Percentiles rank a stretch among this genome's conserved stretches.
phyloP scores from a whole-genome alignment of 2,888 invertebrate species.

The Malthinus seriepunctatus region DNA sequence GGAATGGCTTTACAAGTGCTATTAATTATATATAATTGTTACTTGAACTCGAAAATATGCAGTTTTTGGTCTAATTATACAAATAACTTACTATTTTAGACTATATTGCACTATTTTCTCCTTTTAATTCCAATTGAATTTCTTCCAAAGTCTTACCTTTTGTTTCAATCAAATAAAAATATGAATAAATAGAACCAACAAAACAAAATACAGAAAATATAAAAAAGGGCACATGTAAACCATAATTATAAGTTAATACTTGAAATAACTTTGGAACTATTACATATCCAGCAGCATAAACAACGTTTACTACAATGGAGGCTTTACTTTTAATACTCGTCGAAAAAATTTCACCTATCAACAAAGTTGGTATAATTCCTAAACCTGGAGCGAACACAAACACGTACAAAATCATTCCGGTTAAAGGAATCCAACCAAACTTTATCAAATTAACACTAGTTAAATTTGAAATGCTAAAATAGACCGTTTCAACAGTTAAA shows the following conservation, averaged over 20 bases:
- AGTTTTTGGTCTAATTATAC: too few species aligned
- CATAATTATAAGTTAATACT: slow-evolving; percentile 38
- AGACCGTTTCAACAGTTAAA: slow-evolving; percentile 29
- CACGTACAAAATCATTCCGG: slow-evolving; percentile 41
- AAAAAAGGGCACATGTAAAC: neutral
- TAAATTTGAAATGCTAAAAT: slow-evolving; percentile 37
- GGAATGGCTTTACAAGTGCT: too few species aligned
- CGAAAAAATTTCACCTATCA: slow-evolving; percentile 44
- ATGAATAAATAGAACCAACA: neutral
- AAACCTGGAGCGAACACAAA: slow-evolving; percentile 32
- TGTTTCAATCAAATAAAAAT: neutral
- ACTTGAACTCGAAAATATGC: too few species aligned
- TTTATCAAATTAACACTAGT: slow-evolving; percentile 31
- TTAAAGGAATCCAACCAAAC: slow-evolving; percentile 43
- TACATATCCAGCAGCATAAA: slow-evolving; percentile 36
- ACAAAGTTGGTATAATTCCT: slow-evolving; percentile 42
- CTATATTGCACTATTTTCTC: too few species aligned
- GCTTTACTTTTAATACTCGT: slow-evolving; percentile 45
- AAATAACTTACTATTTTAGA: too few species aligned
- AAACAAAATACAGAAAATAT: neutral
- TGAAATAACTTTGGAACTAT: slow-evolving; percentile 42
- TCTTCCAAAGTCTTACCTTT: neutral
- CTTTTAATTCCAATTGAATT: neutral
- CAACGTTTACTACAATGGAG: slow-evolving; percentile 37
- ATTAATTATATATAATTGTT: too few species aligned